Evolutionary conservation across 2,797 vertebrate genomes (phyloP).

Genomic region (Argyrosomus regius): DNA sequence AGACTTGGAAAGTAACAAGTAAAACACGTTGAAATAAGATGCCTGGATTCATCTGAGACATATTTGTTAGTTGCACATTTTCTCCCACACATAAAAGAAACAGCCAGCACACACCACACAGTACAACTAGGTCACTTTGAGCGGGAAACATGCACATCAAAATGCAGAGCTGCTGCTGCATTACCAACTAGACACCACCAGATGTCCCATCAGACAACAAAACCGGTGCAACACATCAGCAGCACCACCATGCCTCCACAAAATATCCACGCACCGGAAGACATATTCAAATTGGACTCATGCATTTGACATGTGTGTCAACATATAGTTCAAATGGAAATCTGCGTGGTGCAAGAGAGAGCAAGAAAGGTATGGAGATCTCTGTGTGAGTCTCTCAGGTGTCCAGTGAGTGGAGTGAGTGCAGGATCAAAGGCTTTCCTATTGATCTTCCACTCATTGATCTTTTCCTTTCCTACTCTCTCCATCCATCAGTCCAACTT

Average conservation of each 20-base stretch:
- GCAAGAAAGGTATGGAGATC: not conserved
- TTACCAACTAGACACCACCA: conserved; percentile 54
- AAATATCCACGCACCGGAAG: conserved; percentile 1
- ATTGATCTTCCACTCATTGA: conserved; percentile 70
- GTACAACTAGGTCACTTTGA: conserved; percentile 70
- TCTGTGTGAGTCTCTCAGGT: conserved; percentile 32
- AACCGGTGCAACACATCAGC: conserved; percentile 16
- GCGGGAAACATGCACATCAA: conserved; percentile 59
- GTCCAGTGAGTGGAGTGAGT: conserved; percentile 59
- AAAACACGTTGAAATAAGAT: not conserved
- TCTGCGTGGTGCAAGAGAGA: not conserved
- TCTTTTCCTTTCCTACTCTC: conserved; percentile 56
- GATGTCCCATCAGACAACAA: conserved; percentile 72
- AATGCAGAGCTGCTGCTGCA: conserved; percentile 52
- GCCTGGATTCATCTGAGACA: conserved; percentile 7
- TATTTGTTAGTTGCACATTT: conserved; percentile 1
- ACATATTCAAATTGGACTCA: not conserved
- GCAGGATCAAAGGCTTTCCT: conserved; percentile 70
- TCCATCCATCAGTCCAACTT: conserved; percentile 49
- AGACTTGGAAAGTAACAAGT: not conserved
- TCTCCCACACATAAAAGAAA: conserved; percentile 23
- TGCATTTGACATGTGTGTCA: not conserved
- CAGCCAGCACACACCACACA: conserved; percentile 7
- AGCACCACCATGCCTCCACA: not conserved
- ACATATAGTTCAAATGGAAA: not conserved